phyloP scores from a whole-genome alignment of 2,888 invertebrate genomes.

The Pocota personata region DNA sequence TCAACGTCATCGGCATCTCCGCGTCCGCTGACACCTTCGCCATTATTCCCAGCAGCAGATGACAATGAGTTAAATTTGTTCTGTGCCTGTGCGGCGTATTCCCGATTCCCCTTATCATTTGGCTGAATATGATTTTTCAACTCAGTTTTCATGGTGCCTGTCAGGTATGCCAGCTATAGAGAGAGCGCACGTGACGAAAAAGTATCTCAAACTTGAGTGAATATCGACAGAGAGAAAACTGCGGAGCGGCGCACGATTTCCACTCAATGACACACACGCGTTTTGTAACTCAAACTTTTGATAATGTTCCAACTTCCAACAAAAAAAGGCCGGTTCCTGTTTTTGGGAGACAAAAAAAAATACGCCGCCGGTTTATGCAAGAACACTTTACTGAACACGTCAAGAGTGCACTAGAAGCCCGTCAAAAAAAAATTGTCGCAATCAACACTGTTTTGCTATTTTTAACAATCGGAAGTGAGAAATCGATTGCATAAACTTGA shows the following conservation, averaged over 20 bases:
- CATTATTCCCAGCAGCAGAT: conserved; percentile 15
- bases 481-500: conserved; percentile 26
- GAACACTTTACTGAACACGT: not conserved
- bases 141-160: conserved; percentile 12
- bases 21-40: not conserved
- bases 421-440: not conserved
- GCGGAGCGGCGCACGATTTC: conserved; percentile 24
- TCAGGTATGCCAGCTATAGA: conserved; percentile 8
- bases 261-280: conserved; percentile 25
- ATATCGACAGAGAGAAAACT: not conserved
- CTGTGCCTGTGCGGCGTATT: not conserved
- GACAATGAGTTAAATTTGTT: not conserved
- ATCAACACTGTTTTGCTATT: not conserved
- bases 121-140: conserved; percentile 32
- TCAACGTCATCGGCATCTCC: not conserved
- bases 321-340: conserved; percentile 21
- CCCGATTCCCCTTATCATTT: not conserved
- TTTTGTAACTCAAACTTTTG: not conserved
- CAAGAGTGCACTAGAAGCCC: not conserved
- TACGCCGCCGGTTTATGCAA: not conserved
- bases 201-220: conserved; percentile 8
- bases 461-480: not conserved
- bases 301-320: not conserved
- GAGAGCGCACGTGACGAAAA: not conserved
- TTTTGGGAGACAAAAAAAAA: not conserved